Conservation (phyloP, 2,888 invertebrate genomes). For the Subacronicta megacephala region DNA sequence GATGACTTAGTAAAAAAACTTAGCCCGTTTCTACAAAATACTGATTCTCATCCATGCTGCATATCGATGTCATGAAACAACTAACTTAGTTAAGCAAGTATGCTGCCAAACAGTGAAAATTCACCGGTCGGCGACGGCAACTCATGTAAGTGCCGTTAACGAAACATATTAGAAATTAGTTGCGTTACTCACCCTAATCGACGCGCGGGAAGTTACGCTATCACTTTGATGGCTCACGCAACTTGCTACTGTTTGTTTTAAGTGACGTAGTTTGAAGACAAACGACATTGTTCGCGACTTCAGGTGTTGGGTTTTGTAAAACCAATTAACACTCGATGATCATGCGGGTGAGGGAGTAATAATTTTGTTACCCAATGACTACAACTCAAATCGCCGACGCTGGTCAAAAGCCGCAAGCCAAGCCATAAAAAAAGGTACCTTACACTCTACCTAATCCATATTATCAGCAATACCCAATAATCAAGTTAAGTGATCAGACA, state of each 20-base stretch:
- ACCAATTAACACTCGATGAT: slow-evolving; percentile 11
- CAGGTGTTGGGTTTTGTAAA: slow-evolving; percentile 28
- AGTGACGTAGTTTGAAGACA: slow-evolving; percentile 53
- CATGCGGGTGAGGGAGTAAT: slow-evolving; percentile 1
- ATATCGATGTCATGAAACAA: slow-evolving; percentile 75
- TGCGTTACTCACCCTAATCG: slow-evolving; percentile 81
- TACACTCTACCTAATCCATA: neutral
- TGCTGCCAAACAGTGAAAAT: slow-evolving; percentile 77
- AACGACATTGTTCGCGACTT: slow-evolving; percentile 41
- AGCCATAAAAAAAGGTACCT: too few species aligned
- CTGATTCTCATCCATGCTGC: slow-evolving; percentile 19
- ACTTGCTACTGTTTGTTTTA: slow-evolving; percentile 57
- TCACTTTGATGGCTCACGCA: slow-evolving; percentile 73
- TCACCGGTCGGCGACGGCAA: slow-evolving; percentile 68
- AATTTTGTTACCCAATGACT: too few species aligned
- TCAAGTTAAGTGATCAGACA: neutral
- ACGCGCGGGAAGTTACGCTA: slow-evolving; percentile 76
- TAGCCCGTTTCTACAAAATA: slow-evolving; percentile 11
- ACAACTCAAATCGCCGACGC: too few species aligned
- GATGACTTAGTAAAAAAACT: too few species aligned
- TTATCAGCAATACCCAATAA: neutral
- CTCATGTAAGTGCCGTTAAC: slow-evolving; percentile 83
- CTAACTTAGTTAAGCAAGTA: slow-evolving; percentile 79
- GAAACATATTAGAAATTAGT: slow-evolving; percentile 86
- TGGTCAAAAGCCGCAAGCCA: too few species aligned